Conservation (phyloP, 1,140 invertebrate species). For the Spodoptera frugiperda region DNA sequence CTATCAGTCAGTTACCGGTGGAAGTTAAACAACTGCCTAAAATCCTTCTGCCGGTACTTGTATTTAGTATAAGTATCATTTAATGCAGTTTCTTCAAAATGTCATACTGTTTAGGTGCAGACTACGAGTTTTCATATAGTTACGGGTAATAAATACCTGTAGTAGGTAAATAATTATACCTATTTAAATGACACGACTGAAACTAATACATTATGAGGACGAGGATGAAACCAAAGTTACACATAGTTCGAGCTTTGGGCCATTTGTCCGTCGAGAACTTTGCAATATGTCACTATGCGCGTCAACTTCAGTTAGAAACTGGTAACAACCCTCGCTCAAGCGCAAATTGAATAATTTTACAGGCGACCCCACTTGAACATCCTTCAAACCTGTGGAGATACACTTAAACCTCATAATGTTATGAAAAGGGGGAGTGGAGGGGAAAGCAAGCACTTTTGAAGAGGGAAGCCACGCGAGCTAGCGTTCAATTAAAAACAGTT, state of each 20-base stretch:
- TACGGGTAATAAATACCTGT: too few relatives aligned
- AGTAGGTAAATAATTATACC: too few relatives aligned
- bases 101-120: too few relatives aligned
- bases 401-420: constrained; percentile 35
- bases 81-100: too few relatives aligned
- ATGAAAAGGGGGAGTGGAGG: constrained; percentile 8
- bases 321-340: neutral
- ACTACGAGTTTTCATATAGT: too few relatives aligned
- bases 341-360: constrained; percentile 29
- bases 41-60: too few relatives aligned
- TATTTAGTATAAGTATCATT: too few relatives aligned
- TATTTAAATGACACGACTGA: neutral
- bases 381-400: neutral
- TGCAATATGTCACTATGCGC: neutral
- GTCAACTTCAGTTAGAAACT: neutral
- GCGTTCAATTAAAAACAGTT: neutral
- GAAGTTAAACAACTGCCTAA: too few relatives aligned
- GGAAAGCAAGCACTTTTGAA: constrained; percentile 22
- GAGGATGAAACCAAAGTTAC: neutral
- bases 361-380: constrained; percentile 14
- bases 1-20: too few relatives aligned
- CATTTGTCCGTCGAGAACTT: neutral
- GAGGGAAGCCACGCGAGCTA: constrained; percentile 16
- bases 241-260: constrained; percentile 4
- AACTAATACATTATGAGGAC: neutral